These are phyloP conservation scores for Zosterops pallidus DNA, from an alignment of 2,113 vertebrate genomes.

Conservation along the genomic window DNA sequence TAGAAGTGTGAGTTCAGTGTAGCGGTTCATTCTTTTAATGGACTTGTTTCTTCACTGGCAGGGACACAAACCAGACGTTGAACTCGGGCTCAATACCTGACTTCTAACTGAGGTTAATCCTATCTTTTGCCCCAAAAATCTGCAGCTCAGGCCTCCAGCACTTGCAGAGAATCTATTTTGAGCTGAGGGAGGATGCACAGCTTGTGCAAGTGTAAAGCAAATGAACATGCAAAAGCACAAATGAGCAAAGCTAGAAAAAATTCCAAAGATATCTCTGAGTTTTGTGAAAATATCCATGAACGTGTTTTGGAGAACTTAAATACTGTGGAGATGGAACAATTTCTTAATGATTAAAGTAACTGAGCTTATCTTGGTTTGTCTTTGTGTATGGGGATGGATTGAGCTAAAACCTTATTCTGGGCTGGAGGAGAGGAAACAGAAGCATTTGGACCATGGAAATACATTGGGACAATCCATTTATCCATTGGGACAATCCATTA, in stretches of 20 bases:
- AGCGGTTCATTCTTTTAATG: not conserved
- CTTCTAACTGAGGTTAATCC: not conserved
- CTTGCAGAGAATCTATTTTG: not conserved
- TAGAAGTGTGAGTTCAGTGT: accelerated
- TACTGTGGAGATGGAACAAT: not conserved
- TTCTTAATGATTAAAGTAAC: not conserved
- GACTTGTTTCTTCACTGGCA: not conserved
- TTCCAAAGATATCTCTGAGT: not conserved
- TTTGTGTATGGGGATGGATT: not conserved
- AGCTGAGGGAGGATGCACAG: not conserved
- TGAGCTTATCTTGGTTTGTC: not conserved
- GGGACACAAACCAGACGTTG: not conserved
- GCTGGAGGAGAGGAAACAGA: not conserved
- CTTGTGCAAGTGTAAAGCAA: not conserved
- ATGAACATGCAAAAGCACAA: not conserved
- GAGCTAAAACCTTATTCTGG: not conserved
- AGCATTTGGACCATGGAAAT: not conserved
- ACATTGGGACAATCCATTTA: not conserved
- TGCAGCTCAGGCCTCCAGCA: not conserved
- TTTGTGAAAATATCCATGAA: not conserved
- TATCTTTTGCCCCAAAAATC: not conserved
- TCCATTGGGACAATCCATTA: too few species aligned
- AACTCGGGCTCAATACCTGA: not conserved
- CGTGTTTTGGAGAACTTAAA: not conserved
- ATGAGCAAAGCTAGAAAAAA: not conserved